Conservation (phyloP, 2,888 invertebrate genomes). For the Halictus ligatus region DNA sequence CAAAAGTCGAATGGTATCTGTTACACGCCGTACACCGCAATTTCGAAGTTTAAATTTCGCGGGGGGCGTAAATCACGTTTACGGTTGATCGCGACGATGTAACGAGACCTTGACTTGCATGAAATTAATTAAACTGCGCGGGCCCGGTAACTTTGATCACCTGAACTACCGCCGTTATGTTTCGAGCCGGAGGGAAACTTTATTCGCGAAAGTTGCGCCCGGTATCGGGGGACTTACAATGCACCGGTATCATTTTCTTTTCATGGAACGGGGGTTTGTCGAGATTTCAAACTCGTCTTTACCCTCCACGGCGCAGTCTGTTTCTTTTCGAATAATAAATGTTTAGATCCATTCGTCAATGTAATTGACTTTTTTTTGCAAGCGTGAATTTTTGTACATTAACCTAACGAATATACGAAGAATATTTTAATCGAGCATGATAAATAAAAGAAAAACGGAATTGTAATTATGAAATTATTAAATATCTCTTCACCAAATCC, state of each 20-base stretch:
- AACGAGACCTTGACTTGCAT: slow-evolving; percentile 11
- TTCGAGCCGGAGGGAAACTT: neutral
- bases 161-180: neutral
- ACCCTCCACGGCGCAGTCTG: neutral
- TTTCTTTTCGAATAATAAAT: neutral
- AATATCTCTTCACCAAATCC: too few species aligned
- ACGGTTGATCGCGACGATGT: slow-evolving; percentile 9
- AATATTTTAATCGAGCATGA: too few species aligned
- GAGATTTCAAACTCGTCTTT: neutral
- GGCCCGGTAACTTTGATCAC: neutral
- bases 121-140: slow-evolving; percentile 11
- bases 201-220: neutral
- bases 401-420: too few species aligned
- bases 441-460: too few species aligned
- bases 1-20: slow-evolving; percentile 12
- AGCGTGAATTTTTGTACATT: too few species aligned
- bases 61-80: slow-evolving; percentile 11
- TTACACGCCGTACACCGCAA: neutral
- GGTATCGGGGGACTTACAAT: neutral
- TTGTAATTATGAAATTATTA: too few species aligned
- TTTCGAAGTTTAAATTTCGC: slow-evolving; percentile 17
- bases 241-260: neutral
- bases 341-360: neutral
- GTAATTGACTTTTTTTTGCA: too few species aligned
- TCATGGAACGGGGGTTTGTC: neutral